Evolutionary conservation across 2,113 vertebrate species (phyloP).

Genomic region (Zapus hudsonius): DNA sequence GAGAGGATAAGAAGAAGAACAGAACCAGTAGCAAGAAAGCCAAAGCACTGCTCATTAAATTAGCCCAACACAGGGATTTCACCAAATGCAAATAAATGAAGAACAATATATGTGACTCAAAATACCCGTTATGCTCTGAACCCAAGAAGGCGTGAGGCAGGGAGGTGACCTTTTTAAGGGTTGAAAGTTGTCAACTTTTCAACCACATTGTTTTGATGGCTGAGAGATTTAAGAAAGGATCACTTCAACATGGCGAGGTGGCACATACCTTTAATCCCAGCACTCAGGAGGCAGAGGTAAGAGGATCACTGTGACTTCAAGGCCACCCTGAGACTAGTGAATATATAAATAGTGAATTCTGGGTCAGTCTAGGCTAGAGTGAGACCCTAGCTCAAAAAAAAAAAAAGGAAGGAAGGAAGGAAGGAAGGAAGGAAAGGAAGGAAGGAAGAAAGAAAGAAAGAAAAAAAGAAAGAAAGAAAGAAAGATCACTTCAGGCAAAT

Average conservation of each 20-base stretch:
- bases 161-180: constrained; percentile 86
- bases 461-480: too few relatives aligned
- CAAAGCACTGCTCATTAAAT: constrained; percentile 82
- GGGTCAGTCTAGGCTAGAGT: too few relatives aligned
- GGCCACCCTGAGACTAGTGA: too few relatives aligned
- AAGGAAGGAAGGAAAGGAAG: too few relatives aligned
- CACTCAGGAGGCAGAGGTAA: too few relatives aligned
- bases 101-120: constrained; percentile 89
- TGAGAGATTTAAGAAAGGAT: constrained; percentile 66
- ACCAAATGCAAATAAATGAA: constrained; percentile 90
- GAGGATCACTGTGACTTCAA: too few relatives aligned
- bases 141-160: constrained; percentile 78
- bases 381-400: too few relatives aligned
- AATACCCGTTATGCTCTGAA: constrained; percentile 86
- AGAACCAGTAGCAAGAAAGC: constrained; percentile 78
- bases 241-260: too few relatives aligned
- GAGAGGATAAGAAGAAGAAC: background rate
- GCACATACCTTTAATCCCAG: too few relatives aligned
- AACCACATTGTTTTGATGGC: constrained; percentile 87
- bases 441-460: too few relatives aligned
- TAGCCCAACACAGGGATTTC: constrained; percentile 87
- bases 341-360: too few relatives aligned
- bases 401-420: too few relatives aligned
- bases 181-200: constrained; percentile 81
- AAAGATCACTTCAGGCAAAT: constrained; percentile 60